Conservation (phyloP, 2,888 invertebrate genomes). For the Eubasilissa splendida region DNA sequence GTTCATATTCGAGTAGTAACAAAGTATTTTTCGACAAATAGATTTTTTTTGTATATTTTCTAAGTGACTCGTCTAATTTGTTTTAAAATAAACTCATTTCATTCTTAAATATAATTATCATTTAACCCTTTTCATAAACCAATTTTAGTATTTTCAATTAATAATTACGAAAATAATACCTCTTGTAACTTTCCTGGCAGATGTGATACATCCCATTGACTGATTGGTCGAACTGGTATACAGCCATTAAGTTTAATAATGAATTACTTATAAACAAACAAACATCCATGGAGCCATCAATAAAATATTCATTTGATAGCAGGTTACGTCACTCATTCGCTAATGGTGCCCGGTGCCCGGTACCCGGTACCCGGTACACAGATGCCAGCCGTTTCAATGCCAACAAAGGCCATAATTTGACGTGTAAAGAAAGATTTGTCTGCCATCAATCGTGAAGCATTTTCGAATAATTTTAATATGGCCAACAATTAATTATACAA, state of each 20-base stretch:
- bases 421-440: slow-evolving; percentile 18
- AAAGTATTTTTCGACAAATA: no score
- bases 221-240: slow-evolving; percentile 18
- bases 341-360: slow-evolving; percentile 13
- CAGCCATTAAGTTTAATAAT: slow-evolving; percentile 30
- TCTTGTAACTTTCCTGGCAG: no score
- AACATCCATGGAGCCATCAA: slow-evolving; percentile 39
- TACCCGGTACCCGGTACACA: not conserved
- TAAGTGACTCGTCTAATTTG: no score
- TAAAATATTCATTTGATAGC: slow-evolving; percentile 39
- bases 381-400: not conserved
- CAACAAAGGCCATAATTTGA: slow-evolving; percentile 41
- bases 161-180: no score
- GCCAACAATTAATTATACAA: slow-evolving; percentile 45
- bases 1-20: no score
- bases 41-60: no score
- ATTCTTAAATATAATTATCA: no score
- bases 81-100: no score
- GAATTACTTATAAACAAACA: slow-evolving; percentile 53
- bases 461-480: slow-evolving; percentile 35
- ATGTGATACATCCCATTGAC: not conserved
- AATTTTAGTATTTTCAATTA: no score
- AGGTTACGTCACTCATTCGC: slow-evolving; percentile 47
- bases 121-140: no score
- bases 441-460: slow-evolving; percentile 33